Evolutionary conservation across 2,113 vertebrate species (phyloP).

Genomic region (Oryzias woworae): DNA sequence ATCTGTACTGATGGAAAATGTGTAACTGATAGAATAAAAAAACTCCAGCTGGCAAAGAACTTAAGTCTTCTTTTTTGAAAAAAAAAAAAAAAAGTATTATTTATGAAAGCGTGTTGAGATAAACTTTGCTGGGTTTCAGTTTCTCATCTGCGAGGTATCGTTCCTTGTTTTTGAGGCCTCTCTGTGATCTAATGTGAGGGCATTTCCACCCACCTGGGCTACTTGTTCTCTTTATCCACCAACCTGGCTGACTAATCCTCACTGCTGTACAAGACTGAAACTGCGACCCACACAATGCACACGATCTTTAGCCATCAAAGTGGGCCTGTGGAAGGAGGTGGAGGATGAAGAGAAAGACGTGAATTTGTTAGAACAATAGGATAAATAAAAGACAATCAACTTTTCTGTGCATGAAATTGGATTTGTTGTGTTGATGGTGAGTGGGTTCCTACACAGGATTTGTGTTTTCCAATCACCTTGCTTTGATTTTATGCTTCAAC

Average conservation of each 20-base stretch:
- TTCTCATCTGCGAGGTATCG: slow-evolving; percentile 52
- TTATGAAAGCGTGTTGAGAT: slow-evolving; percentile 30
- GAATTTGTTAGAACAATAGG: slow-evolving; percentile 30
- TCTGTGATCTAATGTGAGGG: slow-evolving; percentile 59
- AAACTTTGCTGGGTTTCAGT: slow-evolving; percentile 24
- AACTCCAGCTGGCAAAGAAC: background rate
- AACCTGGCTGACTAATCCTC: slow-evolving; percentile 69
- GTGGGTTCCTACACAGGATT: slow-evolving; percentile 15
- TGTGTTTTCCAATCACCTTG: slow-evolving; percentile 31
- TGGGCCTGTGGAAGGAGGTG: slow-evolving; percentile 47
- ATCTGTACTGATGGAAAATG: no score
- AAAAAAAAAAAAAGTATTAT: slow-evolving; percentile 31
- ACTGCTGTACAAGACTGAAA: slow-evolving; percentile 48
- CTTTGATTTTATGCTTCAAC: slow-evolving; percentile 19
- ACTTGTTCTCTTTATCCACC: slow-evolving; percentile 67
- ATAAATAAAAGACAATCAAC: slow-evolving; percentile 37
- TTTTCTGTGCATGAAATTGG: slow-evolving; percentile 41
- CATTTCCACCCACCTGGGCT: slow-evolving; percentile 69
- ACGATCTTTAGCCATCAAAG: slow-evolving; percentile 44
- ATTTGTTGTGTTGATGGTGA: slow-evolving; percentile 36
- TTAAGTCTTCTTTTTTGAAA: slow-evolving; percentile 19
- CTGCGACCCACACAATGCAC: slow-evolving; percentile 64
- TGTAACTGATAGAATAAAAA: no score
- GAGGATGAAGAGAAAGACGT: slow-evolving; percentile 25
- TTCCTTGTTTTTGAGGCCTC: slow-evolving; percentile 58